These are phyloP conservation scores for Phytoseiulus persimilis DNA, from an alignment of 2,888 invertebrate genomes.

Conservation along the genomic window DNA sequence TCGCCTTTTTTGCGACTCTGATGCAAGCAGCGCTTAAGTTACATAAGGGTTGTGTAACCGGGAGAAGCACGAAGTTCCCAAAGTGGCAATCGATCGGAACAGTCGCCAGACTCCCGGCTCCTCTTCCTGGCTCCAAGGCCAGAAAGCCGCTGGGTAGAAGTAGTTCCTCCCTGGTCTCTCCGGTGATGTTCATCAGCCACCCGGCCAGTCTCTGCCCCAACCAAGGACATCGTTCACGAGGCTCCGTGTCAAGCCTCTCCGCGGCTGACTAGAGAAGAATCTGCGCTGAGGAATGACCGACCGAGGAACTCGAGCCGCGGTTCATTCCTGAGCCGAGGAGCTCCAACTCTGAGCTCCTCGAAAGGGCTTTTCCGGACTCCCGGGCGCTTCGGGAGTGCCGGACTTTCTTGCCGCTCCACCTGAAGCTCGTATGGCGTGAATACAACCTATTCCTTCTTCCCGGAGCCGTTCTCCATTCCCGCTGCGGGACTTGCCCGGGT, in stretches of 20 bases:
- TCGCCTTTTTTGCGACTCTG: not conserved
- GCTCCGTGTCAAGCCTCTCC: not conserved
- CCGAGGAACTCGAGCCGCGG: too few relatives aligned
- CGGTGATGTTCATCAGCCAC: not conserved
- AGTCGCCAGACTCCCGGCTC: not conserved
- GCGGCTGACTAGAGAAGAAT: not conserved
- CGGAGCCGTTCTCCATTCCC: too few relatives aligned
- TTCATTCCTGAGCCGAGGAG: too few relatives aligned
- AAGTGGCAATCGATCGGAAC: not conserved
- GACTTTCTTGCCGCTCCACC: too few relatives aligned
- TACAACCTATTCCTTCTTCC: not conserved
- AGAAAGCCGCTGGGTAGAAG: not conserved
- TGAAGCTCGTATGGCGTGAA: not conserved
- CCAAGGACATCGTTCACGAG: not conserved
- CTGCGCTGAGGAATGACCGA: not conserved
- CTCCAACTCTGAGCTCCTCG: too few relatives aligned
- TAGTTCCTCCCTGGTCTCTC: not conserved
- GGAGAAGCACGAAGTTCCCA: constrained; percentile 27
- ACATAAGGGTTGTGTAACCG: constrained; percentile 39
- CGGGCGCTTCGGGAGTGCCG: too few relatives aligned
- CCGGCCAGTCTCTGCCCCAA: not conserved
- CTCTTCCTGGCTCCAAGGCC: constrained; percentile 5
- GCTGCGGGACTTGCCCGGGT: not conserved
- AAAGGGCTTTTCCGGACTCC: too few relatives aligned
- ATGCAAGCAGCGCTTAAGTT: constrained; percentile 10